Conservation (phyloP, 2,797 vertebrate species). For the Hemitrygon akajei region DNA sequence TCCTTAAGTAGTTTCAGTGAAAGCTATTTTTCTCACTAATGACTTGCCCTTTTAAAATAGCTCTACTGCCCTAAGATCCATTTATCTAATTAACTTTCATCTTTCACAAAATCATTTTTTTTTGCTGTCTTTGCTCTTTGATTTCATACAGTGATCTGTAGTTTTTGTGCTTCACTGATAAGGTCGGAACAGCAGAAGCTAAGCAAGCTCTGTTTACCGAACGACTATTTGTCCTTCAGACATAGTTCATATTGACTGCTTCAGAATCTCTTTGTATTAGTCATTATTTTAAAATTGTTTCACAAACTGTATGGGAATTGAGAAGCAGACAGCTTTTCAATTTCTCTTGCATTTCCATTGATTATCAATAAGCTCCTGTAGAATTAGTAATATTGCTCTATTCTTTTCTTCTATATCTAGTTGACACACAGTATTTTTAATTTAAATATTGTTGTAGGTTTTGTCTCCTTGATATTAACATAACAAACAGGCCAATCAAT, state of each 20-base stretch:
- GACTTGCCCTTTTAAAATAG: slow-evolving; percentile 38
- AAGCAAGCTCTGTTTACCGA: slow-evolving; percentile 51
- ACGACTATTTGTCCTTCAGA: slow-evolving; percentile 88
- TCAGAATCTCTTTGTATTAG: slow-evolving; percentile 72
- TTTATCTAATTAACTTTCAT: slow-evolving; percentile 38
- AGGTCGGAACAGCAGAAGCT: slow-evolving; percentile 52
- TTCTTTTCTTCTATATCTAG: slow-evolving; percentile 56
- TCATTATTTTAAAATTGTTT: slow-evolving; percentile 99
- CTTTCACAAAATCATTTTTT: slow-evolving; percentile 37
- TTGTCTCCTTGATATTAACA: slow-evolving; percentile 65
- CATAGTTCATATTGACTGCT: slow-evolving; percentile 81
- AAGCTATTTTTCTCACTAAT: slow-evolving; percentile 38
- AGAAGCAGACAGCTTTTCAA: slow-evolving; percentile 96
- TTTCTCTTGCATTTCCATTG: slow-evolving; percentile 82
- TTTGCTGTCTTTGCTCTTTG: slow-evolving; percentile 38
- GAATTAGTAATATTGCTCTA: slow-evolving; percentile 74
- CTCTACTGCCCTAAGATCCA: slow-evolving; percentile 37
- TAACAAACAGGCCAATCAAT: slow-evolving; percentile 77
- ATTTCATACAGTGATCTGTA: slow-evolving; percentile 39
- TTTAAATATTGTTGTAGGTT: slow-evolving; percentile 74
- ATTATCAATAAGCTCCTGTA: slow-evolving; percentile 87
- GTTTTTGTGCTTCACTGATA: slow-evolving; percentile 46
- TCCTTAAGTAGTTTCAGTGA: slow-evolving; percentile 37
- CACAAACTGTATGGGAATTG: slow-evolving; percentile 89
- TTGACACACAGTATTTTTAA: slow-evolving; percentile 65